A percentile compares a stretch with the other conserved stretches of the same genome.
phyloP scores from a whole-genome alignment of 2,113 vertebrate genomes.

The Actinemys pallida region DNA sequence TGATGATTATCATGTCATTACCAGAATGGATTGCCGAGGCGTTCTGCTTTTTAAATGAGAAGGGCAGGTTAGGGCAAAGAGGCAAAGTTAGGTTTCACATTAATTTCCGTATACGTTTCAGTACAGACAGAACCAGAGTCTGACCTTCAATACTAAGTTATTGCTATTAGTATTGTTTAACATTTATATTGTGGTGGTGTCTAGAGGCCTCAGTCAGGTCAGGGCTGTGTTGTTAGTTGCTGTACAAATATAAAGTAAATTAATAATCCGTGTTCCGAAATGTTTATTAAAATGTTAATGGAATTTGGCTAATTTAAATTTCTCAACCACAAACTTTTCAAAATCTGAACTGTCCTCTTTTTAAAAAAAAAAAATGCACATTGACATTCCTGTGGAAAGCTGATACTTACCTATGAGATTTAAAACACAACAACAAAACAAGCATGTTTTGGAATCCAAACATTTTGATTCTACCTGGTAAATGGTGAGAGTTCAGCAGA shows the following conservation, averaged over 20 bases:
- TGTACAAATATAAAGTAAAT: neutral
- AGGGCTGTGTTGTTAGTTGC: neutral
- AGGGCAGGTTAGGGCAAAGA: neutral
- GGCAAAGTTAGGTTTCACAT: neutral
- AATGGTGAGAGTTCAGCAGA: neutral
- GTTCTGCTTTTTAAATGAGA: neutral
- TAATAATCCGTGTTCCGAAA: neutral
- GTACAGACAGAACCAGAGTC: neutral
- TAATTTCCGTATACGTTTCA: neutral
- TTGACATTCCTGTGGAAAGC: neutral
- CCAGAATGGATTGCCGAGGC: neutral
- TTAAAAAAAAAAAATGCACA: neutral
- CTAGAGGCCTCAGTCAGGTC: neutral
- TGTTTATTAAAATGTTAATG: neutral
- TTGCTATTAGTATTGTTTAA: neutral
- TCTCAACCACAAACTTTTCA: neutral
- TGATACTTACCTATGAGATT: neutral
- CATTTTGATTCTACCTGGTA: neutral
- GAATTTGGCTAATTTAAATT: neutral
- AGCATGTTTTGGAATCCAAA: rapidly evolving
- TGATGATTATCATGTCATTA: neutral
- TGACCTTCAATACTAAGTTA: neutral
- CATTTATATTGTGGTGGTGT: neutral
- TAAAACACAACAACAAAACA: neutral
- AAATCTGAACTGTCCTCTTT: neutral